These are phyloP conservation scores for Epizoanthus rinbou DNA, from an alignment of 92 coral and sea anemone genomes.

Conservation along the genomic window DNA sequence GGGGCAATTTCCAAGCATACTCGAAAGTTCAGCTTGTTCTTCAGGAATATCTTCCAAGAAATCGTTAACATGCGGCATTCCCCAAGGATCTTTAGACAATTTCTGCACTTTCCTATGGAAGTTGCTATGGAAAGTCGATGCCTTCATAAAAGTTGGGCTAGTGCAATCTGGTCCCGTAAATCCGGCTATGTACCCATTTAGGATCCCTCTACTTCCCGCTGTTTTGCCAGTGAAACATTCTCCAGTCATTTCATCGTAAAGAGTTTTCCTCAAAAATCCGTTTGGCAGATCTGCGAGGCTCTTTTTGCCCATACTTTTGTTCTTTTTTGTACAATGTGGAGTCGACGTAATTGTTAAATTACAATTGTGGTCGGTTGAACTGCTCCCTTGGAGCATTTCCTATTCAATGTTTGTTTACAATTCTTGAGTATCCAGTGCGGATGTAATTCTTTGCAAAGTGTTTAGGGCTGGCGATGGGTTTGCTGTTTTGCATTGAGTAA, in stretches of 20 bases:
- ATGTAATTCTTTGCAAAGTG: constrained; percentile 13
- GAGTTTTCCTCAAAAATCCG: constrained; percentile 68
- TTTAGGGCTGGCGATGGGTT: neutral
- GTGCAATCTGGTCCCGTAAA: constrained; percentile 66
- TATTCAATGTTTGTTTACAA: constrained; percentile 53
- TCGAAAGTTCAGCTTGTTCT: constrained; percentile 78
- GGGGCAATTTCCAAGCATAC: constrained; percentile 80
- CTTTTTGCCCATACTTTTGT: constrained; percentile 61
- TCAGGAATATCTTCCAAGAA: constrained; percentile 88
- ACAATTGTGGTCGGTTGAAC: constrained; percentile 49
- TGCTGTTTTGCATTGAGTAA: neutral
- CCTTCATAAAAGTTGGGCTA: constrained; percentile 65
- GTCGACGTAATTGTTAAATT: constrained; percentile 31
- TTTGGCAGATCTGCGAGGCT: constrained; percentile 66
- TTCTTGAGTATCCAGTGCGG: constrained; percentile 56
- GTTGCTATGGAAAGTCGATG: constrained; percentile 49
- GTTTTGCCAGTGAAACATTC: constrained; percentile 61
- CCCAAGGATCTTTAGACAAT: constrained; percentile 66
- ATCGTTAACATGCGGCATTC: constrained; percentile 67
- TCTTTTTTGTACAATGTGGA: constrained; percentile 12
- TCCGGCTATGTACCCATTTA: constrained; percentile 79
- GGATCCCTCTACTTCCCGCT: constrained; percentile 58
- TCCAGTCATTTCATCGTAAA: constrained; percentile 66
- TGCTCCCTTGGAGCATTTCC: constrained; percentile 43
- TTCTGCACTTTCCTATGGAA: constrained; percentile 69